phyloP scores from a whole-genome alignment of 2,888 invertebrate genomes.

The Apamea sordens region DNA sequence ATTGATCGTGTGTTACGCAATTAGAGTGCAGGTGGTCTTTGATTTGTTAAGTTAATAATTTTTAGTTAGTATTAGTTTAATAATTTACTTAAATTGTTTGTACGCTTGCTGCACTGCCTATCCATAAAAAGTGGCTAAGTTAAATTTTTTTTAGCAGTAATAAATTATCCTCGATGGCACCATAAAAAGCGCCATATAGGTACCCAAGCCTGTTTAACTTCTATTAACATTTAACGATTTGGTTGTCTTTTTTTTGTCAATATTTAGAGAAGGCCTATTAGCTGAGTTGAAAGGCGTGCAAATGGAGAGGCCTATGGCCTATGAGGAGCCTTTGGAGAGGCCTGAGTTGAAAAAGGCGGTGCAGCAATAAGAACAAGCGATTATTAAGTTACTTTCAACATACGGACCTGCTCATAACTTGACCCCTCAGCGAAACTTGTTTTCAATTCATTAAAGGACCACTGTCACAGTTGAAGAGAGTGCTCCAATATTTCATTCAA shows the following conservation, averaged over 20 bases:
- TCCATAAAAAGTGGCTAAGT: background rate
- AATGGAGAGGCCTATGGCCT: background rate
- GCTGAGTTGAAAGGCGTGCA: background rate
- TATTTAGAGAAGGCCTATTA: background rate
- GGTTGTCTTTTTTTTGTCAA: background rate
- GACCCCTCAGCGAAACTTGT: constrained; percentile 69
- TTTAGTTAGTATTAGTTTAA: too few species aligned
- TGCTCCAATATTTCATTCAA: constrained; percentile 70
- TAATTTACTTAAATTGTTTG: background rate
- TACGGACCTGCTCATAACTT: constrained; percentile 47
- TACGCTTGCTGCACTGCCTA: background rate
- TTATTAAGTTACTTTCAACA: background rate
- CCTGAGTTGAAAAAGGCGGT: background rate
- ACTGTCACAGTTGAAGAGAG: constrained; percentile 69
- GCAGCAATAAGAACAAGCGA: background rate
- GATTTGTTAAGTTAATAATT: too few species aligned
- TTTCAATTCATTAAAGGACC: constrained; percentile 78
- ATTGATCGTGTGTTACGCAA: too few species aligned
- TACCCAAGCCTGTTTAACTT: too few species aligned
- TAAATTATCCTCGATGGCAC: background rate
- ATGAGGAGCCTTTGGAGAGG: too few species aligned
- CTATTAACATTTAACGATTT: background rate
- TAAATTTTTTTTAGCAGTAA: background rate
- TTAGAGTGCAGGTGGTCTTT: too few species aligned
- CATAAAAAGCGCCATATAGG: background rate